Conservation (phyloP, 2,113 vertebrate species). For the Corythoichthys intestinalis region DNA sequence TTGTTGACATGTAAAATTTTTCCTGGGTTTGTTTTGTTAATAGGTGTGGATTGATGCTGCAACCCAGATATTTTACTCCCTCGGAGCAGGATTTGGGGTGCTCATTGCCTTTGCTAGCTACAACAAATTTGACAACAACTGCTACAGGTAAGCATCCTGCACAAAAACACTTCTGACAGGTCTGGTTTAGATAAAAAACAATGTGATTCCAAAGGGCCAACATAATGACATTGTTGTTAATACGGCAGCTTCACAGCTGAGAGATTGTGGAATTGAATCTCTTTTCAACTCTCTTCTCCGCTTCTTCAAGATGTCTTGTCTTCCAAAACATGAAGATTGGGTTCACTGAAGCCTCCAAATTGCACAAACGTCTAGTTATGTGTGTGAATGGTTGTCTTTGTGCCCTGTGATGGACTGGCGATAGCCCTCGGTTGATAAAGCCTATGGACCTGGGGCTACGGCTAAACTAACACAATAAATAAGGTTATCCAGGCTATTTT, state of each 20-base stretch:
- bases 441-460: too few species aligned
- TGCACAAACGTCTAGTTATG: not conserved
- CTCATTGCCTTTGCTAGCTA: slow-evolving; percentile 98
- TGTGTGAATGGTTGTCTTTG: not conserved
- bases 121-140: slow-evolving; percentile 99
- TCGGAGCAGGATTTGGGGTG: slow-evolving; percentile 96
- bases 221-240: not conserved
- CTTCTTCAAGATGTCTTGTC: too few species aligned
- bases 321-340: not conserved
- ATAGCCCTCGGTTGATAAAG: not conserved
- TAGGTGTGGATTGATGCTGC: slow-evolving; percentile 99
- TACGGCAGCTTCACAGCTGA: not conserved
- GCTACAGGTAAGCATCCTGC: slow-evolving; percentile 84
- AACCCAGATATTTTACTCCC: slow-evolving; percentile 96
- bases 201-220: not conserved
- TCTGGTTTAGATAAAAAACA: not conserved
- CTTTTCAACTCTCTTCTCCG: not conserved
- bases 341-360: not conserved
- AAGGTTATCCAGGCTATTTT: too few species aligned
- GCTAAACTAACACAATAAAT: too few species aligned
- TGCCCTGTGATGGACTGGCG: not conserved
- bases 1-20: not conserved
- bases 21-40: not conserved
- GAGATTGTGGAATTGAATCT: not conserved
- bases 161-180: not conserved